Evolutionary conservation across 2,888 invertebrate genomes (phyloP).

Genomic region (Campoplex nolae): DNA sequence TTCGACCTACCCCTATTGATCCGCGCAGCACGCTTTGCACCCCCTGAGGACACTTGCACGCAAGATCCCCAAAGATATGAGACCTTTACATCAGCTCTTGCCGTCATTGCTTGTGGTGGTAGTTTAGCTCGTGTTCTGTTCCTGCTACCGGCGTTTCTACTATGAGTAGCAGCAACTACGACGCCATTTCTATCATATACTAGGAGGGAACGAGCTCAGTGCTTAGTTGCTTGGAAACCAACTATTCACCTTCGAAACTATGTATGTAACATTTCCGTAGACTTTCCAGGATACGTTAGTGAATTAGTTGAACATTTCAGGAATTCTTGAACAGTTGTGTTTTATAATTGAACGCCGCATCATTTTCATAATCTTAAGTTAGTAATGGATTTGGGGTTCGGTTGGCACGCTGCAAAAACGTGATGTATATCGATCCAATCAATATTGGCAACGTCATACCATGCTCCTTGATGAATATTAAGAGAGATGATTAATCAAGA

Average conservation of each 20-base stretch:
- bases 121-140: constrained; percentile 49
- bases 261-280: neutral
- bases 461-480: constrained; percentile 36
- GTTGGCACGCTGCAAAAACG: neutral
- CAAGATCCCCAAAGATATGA: constrained; percentile 80
- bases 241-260: neutral
- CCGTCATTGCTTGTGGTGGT: constrained; percentile 67
- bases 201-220: constrained; percentile 27
- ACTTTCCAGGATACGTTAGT: neutral
- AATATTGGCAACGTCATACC: constrained; percentile 11
- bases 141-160: constrained; percentile 66
- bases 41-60: constrained; percentile 78
- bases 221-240: constrained; percentile 33
- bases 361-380: neutral
- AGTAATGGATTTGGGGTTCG: constrained; percentile 11
- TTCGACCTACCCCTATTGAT: constrained; percentile 80
- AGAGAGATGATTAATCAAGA: constrained; percentile 41
- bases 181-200: constrained; percentile 67
- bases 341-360: neutral
- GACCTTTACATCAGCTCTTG: constrained; percentile 73
- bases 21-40: constrained; percentile 72
- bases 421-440: constrained; percentile 23
- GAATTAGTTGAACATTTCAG: neutral
- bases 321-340: neutral
- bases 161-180: constrained; percentile 58